A percentile compares a stretch with the other conserved stretches of the same genome.
Evolutionary conservation across 1,140 invertebrate genomes (phyloP).

Genomic region (Heliconius congener): DNA sequence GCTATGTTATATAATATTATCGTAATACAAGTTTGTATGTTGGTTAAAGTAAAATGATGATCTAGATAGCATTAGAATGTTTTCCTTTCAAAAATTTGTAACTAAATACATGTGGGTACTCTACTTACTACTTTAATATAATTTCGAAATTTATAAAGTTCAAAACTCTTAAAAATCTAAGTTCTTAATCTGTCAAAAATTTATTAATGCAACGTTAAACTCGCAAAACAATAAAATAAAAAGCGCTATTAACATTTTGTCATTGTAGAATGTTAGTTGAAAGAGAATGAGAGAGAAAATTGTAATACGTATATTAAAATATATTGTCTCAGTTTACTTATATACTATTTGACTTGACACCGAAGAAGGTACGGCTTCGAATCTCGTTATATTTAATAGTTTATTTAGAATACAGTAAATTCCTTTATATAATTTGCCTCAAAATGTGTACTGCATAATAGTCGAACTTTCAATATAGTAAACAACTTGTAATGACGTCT

Average conservation of each 20-base stretch:
- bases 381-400: neutral
- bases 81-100: neutral
- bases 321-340: neutral
- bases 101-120: neutral
- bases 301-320: no score
- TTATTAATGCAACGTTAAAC: neutral
- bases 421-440: neutral
- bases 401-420: neutral
- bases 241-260: neutral
- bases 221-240: neutral
- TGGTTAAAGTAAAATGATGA: neutral
- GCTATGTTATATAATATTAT: conserved; percentile 1
- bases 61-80: neutral
- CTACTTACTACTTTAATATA: no score
- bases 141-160: no score
- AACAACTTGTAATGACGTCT: neutral
- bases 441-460: neutral
- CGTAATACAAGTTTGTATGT: neutral
- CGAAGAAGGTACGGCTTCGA: neutral
- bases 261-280: neutral
- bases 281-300: neutral
- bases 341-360: neutral
- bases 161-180: no score
- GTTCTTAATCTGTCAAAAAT: no score
- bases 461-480: neutral